These are phyloP conservation scores for Lasius platythorax DNA, from an alignment of 2,888 invertebrate genomes.

Conservation along the genomic window DNA sequence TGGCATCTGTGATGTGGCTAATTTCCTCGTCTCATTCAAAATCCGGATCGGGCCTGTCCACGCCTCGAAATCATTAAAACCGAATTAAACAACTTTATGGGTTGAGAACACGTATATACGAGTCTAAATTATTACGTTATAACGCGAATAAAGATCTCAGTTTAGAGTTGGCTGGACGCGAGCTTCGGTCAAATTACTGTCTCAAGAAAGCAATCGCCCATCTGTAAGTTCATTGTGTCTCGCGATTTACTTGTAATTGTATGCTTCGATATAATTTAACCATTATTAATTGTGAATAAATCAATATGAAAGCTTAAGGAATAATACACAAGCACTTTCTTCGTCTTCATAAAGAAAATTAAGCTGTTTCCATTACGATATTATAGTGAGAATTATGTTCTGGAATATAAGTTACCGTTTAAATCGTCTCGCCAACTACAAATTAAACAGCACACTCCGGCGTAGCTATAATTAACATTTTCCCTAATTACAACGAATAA, in stretches of 20 bases:
- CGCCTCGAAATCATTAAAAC: conserved; percentile 78
- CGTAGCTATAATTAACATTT: conserved; percentile 62
- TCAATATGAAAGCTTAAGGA: not conserved
- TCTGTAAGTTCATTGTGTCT: not conserved
- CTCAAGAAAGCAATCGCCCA: not conserved
- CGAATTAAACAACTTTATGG: conserved; percentile 79
- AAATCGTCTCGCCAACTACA: conserved; percentile 63
- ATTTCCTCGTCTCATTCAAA: conserved; percentile 63
- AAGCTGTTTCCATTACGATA: conserved; percentile 19
- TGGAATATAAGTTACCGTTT: conserved; percentile 29
- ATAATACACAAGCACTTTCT: not conserved
- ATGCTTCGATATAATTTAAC: not conserved
- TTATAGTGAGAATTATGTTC: not conserved
- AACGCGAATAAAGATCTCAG: conserved; percentile 71
- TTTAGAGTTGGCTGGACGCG: conserved; percentile 53
- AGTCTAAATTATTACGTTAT: conserved; percentile 79
- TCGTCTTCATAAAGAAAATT: not conserved
- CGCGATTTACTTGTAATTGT: not conserved
- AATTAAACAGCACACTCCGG: conserved; percentile 59
- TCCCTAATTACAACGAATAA: conserved; percentile 70
- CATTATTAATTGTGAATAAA: not conserved
- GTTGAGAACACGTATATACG: conserved; percentile 66
- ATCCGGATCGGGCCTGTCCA: conserved; percentile 69
- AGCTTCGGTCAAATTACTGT: not conserved
- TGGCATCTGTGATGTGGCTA: conserved; percentile 39